A percentile compares a stretch with the other conserved stretches of the same genome.
These are phyloP conservation scores for Pyrgilauda ruficollis DNA, from an alignment of 2,113 vertebrate species.

Conservation along the genomic window DNA sequence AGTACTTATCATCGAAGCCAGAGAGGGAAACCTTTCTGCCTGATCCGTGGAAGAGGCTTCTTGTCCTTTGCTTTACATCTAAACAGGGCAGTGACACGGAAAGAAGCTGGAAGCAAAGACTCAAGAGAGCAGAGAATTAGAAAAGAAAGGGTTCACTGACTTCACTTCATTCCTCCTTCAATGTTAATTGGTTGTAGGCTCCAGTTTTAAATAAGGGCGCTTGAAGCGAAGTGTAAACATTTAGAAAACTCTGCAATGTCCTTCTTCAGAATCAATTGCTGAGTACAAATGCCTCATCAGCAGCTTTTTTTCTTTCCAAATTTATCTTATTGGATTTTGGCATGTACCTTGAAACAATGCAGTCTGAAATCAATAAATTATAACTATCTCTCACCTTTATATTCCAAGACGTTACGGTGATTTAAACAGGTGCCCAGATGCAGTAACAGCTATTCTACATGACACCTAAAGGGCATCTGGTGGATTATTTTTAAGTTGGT, in stretches of 20 bases:
- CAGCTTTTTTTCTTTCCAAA: not conserved
- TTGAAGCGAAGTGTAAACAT: not conserved
- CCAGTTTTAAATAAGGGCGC: not conserved
- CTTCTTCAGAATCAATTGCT: not conserved
- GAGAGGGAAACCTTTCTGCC: not conserved
- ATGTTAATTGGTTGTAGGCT: constrained; percentile 16
- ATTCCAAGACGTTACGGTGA: fast-evolving
- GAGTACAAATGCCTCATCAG: not conserved
- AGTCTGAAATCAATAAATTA: too few species aligned
- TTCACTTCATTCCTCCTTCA: not conserved
- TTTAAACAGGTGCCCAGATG: not conserved
- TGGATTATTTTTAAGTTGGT: not conserved
- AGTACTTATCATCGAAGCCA: not conserved
- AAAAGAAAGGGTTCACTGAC: constrained; percentile 39
- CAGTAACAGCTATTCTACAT: not conserved
- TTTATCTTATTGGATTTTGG: not conserved
- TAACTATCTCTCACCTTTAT: not conserved
- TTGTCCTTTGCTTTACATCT: constrained; percentile 21
- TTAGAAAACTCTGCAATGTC: not conserved
- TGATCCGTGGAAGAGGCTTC: constrained; percentile 15
- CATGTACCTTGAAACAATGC: not conserved
- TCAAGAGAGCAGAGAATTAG: constrained; percentile 27
- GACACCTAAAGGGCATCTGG: not conserved
- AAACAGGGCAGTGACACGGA: constrained; percentile 32
- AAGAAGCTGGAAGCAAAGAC: constrained; percentile 42